Conservation (phyloP, 37 sponge, comb jelly and placozoan species). For the Halisarca cf. caerulea region DNA sequence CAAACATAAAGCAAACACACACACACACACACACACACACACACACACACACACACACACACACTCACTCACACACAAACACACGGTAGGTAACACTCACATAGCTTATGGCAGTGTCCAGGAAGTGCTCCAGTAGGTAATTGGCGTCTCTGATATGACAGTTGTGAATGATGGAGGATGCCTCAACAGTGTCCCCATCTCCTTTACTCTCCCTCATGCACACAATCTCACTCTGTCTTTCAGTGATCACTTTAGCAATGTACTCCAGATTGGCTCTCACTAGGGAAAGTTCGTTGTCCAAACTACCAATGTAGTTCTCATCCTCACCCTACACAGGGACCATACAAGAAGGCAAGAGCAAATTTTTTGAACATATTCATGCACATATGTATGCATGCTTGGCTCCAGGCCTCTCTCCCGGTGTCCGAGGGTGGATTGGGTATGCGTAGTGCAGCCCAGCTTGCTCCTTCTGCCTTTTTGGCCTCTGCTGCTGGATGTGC, state of each 20-base stretch:
- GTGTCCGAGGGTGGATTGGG: too few relatives aligned
- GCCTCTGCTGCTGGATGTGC: too few relatives aligned
- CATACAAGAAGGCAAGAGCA: neutral
- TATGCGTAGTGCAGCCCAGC: too few relatives aligned
- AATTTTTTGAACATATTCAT: neutral
- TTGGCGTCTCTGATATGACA: constrained; percentile 74
- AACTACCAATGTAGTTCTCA: constrained; percentile 10
- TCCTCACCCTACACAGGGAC: neutral
- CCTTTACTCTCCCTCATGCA: constrained; percentile 68
- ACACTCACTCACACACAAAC: too few relatives aligned
- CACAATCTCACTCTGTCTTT: constrained; percentile 80
- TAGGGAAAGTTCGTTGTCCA: constrained; percentile 78
- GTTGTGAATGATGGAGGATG: constrained; percentile 65
- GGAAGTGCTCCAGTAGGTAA: constrained; percentile 87
- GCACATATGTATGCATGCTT: neutral
- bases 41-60: too few relatives aligned
- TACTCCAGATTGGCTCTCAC: constrained; percentile 77
- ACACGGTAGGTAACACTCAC: constrained; percentile 29
- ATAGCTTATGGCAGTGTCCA: constrained; percentile 67
- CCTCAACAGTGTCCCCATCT: constrained; percentile 80
- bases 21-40: too few relatives aligned
- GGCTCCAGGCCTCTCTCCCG: too few relatives aligned
- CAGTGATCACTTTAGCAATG: constrained; percentile 75
- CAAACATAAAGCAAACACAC: too few relatives aligned
- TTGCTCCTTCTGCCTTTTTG: too few relatives aligned